Evolutionary conservation across 2,113 vertebrate genomes (phyloP), one percentile per base, ranked within the genome.

Genomic region (Passer montanus): DNA sequence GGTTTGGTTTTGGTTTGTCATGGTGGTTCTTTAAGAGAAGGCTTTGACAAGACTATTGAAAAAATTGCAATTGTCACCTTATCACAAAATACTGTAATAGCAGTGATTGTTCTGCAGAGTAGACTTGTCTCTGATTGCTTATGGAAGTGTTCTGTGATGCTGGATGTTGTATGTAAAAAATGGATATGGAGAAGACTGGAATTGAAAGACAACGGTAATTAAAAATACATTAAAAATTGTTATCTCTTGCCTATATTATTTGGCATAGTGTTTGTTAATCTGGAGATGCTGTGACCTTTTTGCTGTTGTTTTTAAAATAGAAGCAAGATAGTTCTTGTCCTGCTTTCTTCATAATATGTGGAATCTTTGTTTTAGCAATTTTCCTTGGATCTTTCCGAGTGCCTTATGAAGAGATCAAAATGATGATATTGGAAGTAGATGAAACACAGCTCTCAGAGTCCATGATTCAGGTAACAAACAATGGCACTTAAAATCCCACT

Each of bases 321-420:
- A 81, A 83, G 56, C 33, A 31, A 59, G 46, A 28, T 85, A 13
- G 28, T 26, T 66, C 9, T 74, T 88, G 17, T 69, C 20, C 81
- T 92, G 28, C 50, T 70, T 92, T 33, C 43, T 82, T 94, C 22
- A 79, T 95, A 90, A 49, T 41, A 37, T 76, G 41, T 76, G 86
- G 6, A 84, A 92, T 90, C 52, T 89, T 85, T 74, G 43, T 70
- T 79, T 75, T 58, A 99, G 99, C 99, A 39, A 99, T 99, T 95
- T 99, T 99, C 91, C 97, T 99, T 96, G 99, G 99, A 74, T 99
- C 99, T 81, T 99, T 99, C 91, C 98, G 99, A 63, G 98, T 99
- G 94, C 98, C 99, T 94, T 99, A 99, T 86, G 98, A 99, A 85
- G 99, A 99, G 97, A 99, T 99, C 69, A 99, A 98, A 95, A 98